Base-by-base conservation (phyloP, 2,113 vertebrate species). In the Lasiurus borealis region DNA sequence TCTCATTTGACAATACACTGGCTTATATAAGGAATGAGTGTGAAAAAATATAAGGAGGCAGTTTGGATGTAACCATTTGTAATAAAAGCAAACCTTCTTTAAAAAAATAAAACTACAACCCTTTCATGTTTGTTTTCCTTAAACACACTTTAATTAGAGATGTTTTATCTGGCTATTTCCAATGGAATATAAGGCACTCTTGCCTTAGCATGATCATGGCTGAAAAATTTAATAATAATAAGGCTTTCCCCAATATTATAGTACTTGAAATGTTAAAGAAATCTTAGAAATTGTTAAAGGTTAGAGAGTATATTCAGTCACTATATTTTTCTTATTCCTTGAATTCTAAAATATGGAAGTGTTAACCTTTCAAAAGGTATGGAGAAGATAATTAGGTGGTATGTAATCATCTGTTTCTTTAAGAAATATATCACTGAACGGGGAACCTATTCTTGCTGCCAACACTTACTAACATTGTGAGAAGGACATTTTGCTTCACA, bases 351-450 rank as follows among this genome's bases (percentile, higher is more conserved):
- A 97, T 97, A 98, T 98, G 98, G 96, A 97, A 92, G 97, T 97
- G 97, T 98, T 99, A 99, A 99, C 98, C 99, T 99, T 99, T 99
- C 98, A 96, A 98, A 98, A 99, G 97, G 96, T 98, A 88, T 92
- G 97, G 97, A 97, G 97, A 98, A 97, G 95, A 97, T 98, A 98
- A 98, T 98, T 98, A 98, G 96, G 97, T 98, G 73, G 97, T 98
- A 97, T 97, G 98, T 99, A 99, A 99, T 99, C 98, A 98, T 98
- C 97, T 95, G 88, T 98, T 99, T 98, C 98, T 99, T 99, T 98
- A 98, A 99, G 98, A 98, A 96, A 93, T 94, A 93, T 96, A 40
- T 93, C 94, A 93, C 97, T 97, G 87, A 78, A 93, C 96, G 97
- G 97, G 97, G 98, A 97, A 97, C 98, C 82, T 95, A 87, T 97